Evolutionary conservation across 1,140 invertebrate genomes (phyloP).

Genomic region (Carposina sasakii): DNA sequence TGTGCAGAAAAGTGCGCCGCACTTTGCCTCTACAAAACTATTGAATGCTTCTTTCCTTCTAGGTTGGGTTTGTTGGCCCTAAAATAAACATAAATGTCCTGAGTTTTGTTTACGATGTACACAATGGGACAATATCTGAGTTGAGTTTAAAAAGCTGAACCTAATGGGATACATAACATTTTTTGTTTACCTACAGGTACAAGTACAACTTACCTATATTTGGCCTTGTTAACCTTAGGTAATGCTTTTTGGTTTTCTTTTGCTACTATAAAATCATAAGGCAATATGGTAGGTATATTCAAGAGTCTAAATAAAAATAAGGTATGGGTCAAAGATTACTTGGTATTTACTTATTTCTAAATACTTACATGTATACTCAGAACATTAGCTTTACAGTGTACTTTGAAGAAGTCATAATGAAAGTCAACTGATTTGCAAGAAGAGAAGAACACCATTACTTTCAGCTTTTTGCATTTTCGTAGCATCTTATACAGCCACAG

Average conservation of each 20-base stretch:
- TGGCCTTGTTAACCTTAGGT: too few species aligned
- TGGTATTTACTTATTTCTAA: background rate
- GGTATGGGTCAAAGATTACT: background rate
- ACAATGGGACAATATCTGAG: too few species aligned
- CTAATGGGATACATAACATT: too few species aligned
- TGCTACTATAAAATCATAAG: too few species aligned
- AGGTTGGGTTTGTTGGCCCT: conserved; percentile 89
- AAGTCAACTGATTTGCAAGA: conserved; percentile 89
- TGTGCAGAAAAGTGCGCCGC: conserved; percentile 84
- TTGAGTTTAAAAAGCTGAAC: too few species aligned
- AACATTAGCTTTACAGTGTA: conserved; percentile 70
- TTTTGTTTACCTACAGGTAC: too few species aligned
- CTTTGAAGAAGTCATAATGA: conserved; percentile 79
- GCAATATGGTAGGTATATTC: too few species aligned
- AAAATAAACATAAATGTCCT: too few species aligned
- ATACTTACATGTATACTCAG: conserved; percentile 87
- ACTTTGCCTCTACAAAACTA: conserved; percentile 74
- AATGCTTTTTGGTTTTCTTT: too few species aligned
- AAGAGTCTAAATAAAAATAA: too few species aligned
- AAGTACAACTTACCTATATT: too few species aligned
- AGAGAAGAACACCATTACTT: conserved; percentile 91
- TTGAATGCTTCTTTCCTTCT: conserved; percentile 87
- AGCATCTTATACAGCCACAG: conserved; percentile 87
- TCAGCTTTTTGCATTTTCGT: conserved; percentile 83
- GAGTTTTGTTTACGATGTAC: too few species aligned